Evolutionary conservation across 1,140 invertebrate species (phyloP).

Genomic region (Drosophila orosa): DNA sequence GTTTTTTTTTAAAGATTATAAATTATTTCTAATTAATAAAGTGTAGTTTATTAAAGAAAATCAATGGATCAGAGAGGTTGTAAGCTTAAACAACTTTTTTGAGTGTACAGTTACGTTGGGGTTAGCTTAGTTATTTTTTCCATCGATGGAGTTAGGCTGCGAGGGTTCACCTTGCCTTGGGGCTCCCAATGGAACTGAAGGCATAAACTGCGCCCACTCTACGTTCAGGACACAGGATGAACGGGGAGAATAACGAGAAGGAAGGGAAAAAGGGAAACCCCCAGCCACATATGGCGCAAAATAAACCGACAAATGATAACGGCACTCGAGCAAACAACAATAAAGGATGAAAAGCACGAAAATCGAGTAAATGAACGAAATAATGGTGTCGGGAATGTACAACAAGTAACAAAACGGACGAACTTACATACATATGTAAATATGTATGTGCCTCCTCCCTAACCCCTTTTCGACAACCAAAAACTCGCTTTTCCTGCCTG

Average conservation of each 20-base stretch:
- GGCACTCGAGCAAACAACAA: constrained; percentile 81
- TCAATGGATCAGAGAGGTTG: neutral
- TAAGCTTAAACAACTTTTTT: neutral
- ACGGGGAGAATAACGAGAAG: neutral
- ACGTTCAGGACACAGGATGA: neutral
- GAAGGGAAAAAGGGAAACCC: neutral
- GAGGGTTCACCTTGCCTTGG: constrained; percentile 25
- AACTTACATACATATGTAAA: constrained; percentile 2
- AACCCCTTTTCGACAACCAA: constrained; percentile 1
- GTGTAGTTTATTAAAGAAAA: neutral
- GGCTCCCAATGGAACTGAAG: constrained; percentile 39
- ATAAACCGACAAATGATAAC: constrained; percentile 80
- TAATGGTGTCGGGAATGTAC: constrained; percentile 73
- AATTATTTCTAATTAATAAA: too few species aligned
- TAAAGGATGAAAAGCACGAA: constrained; percentile 75
- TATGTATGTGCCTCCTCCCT: neutral
- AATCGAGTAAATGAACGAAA: constrained; percentile 80
- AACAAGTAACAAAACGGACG: constrained; percentile 69
- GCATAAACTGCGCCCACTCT: constrained; percentile 50
- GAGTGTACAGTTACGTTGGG: neutral
- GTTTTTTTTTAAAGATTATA: too few species aligned
- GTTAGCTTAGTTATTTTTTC: constrained; percentile 19
- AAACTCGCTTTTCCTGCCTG: constrained; percentile 3
- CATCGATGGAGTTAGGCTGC: constrained; percentile 9
- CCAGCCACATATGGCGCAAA: constrained; percentile 68